Evolutionary conservation across 2,797 vertebrate genomes (phyloP).

Genomic region (Podarcis siculus): DNA sequence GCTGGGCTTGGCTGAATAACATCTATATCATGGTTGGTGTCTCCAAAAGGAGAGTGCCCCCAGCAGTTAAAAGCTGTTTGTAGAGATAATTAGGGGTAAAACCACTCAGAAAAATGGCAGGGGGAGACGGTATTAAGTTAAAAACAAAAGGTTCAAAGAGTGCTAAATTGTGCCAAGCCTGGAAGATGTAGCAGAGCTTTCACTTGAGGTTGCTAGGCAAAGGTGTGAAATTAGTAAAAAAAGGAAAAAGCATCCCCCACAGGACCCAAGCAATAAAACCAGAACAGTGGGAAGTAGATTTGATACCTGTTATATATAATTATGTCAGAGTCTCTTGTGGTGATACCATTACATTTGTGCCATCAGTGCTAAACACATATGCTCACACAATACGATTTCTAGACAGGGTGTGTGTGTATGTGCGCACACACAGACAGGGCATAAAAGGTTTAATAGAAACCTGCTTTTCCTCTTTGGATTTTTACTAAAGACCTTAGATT

Average conservation of each 20-base stretch:
- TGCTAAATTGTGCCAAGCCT: neutral
- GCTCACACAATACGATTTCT: constrained; percentile 23
- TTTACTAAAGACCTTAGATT: neutral
- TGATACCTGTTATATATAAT: constrained; percentile 64
- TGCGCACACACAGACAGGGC: neutral
- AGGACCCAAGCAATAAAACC: constrained; percentile 58
- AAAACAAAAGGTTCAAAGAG: neutral
- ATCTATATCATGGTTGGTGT: neutral
- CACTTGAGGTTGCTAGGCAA: constrained; percentile 23
- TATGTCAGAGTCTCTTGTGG: constrained; percentile 50
- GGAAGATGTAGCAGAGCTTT: constrained; percentile 10
- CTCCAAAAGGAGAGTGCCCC: neutral
- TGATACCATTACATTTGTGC: constrained; percentile 39
- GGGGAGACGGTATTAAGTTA: constrained; percentile 23
- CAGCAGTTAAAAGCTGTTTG: neutral
- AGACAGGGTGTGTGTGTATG: neutral
- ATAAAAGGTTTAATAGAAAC: constrained; percentile 14
- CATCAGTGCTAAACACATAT: constrained; percentile 26
- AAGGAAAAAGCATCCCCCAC: neutral
- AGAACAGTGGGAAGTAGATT: constrained; percentile 53
- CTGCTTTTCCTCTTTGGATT: constrained; percentile 10
- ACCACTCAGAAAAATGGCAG: constrained; percentile 4
- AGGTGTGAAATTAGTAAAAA: constrained; percentile 42
- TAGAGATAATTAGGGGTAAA: neutral
- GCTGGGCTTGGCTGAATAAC: neutral